These are phyloP conservation scores for Rhabdornis inornatus DNA, from an alignment of 2,113 vertebrate genomes.

Conservation along the genomic window DNA sequence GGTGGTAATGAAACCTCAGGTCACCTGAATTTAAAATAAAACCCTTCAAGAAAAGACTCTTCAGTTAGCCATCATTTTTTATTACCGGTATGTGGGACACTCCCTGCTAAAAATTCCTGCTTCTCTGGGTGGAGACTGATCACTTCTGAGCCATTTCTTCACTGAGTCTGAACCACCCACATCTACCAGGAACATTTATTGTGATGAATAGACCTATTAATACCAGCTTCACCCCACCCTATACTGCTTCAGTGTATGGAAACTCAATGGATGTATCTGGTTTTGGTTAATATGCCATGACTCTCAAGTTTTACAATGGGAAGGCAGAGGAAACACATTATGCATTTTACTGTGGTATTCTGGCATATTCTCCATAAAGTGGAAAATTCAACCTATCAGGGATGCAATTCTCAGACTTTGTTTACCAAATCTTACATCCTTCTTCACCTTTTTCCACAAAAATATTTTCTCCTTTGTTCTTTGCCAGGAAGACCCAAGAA, in stretches of 20 bases:
- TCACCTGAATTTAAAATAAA: slow-evolving; percentile 40
- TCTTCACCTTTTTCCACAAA: neutral
- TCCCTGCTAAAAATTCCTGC: slow-evolving; percentile 26
- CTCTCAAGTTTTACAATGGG: slow-evolving; percentile 48
- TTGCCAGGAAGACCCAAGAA: neutral
- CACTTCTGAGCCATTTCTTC: slow-evolving; percentile 50
- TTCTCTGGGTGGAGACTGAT: slow-evolving; percentile 51
- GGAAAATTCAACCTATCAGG: slow-evolving; percentile 15
- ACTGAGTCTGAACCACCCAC: slow-evolving; percentile 39
- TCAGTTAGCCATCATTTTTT: neutral
- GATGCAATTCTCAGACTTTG: neutral
- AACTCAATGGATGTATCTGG: slow-evolving; percentile 38
- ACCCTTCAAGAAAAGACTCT: neutral
- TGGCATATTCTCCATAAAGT: neutral
- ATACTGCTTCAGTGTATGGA: slow-evolving; percentile 46
- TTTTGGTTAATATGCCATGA: slow-evolving; percentile 45
- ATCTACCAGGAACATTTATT: slow-evolving; percentile 49
- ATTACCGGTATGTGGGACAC: slow-evolving; percentile 28
- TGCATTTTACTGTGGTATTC: slow-evolving; percentile 22
- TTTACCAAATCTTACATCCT: neutral
- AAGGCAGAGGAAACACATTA: slow-evolving; percentile 12
- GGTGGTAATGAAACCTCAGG: neutral
- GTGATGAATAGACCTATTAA: slow-evolving; percentile 54
- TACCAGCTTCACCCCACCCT: slow-evolving; percentile 51
- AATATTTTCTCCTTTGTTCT: neutral